Base-by-base conservation (phyloP, 2,888 invertebrate species). In the Orchesella flavescens region DNA sequence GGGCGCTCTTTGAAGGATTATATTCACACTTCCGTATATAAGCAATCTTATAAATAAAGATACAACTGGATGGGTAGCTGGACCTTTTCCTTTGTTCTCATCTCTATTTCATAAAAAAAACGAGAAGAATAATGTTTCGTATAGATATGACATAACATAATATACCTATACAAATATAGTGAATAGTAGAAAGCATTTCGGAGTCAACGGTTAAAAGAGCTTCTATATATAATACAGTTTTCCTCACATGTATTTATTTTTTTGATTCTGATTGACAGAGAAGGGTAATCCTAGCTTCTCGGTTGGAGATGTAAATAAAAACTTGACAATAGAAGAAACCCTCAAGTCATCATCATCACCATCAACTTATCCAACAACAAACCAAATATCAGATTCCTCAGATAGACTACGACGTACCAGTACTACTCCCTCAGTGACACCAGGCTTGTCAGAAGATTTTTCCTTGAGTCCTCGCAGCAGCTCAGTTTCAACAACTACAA, bases 261-360 rank as follows among this genome's bases (percentile, higher is more conserved):
- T 34, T 4, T 34, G 34, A 34, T 34, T 85, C 69, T 88, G 88
- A 88, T 88, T 87, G 88, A 87, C 88, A 88, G 87, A 82, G 81
- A 82, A 84, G 85, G 83, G 86, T 86, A 86, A 86, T 87, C 85
- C 84, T 83, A 76, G 73, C 68, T 81, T 80, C 87, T 65, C 87
- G 63, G 86, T 86, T 84, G 88, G 86, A 84, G 87, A 87, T 83
- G 86, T 85, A 87, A 88, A 86, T 85, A 87, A 86, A 83, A 87
- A 87, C 86, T 84, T 85, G 85, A 76, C 72, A 83, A 71, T 77
- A 59, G 66, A 21, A 77, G 77, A 76, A 84, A 81, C 69, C 68
- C 71, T 82, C 69, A 68, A 81, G 74, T 81, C 81, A 66, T 80
- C 80, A 59, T 80, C 79, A 24, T 80, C 81, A 66, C 73, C 80